A percentile compares a stretch with the other conserved stretches of the same genome.
Evolutionary conservation across 2,888 invertebrate species (phyloP).

Genomic region (Anthophora plumipes): DNA sequence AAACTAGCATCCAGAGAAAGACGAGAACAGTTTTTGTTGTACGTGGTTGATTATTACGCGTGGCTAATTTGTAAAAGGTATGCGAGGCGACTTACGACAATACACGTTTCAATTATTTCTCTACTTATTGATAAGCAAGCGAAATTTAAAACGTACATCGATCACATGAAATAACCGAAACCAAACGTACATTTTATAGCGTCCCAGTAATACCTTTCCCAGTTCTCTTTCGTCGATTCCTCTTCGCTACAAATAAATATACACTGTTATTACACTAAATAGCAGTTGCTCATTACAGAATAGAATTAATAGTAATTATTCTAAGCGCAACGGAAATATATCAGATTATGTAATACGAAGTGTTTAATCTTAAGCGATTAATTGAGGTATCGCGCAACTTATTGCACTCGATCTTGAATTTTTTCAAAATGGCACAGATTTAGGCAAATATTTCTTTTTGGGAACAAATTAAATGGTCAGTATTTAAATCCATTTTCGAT

Average conservation of each 20-base stretch:
- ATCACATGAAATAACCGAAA: conserved; percentile 90
- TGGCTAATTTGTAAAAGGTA: conserved; percentile 25
- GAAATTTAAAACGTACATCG: conserved; percentile 57
- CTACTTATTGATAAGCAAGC: conserved; percentile 80
- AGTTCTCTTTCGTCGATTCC: conserved; percentile 93
- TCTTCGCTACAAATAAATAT: conserved; percentile 86
- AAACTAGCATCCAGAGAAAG: conserved; percentile 10
- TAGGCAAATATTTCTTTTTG: too few relatives aligned
- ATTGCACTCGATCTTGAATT: too few relatives aligned
- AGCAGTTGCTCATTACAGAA: neutral
- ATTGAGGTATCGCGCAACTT: too few relatives aligned
- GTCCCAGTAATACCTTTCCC: conserved; percentile 97
- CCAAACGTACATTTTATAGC: conserved; percentile 97
- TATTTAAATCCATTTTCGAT: too few relatives aligned
- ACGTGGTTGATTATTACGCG: conserved; percentile 31
- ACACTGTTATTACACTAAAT: neutral
- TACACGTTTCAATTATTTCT: conserved; percentile 63
- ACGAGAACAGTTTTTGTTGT: conserved; percentile 36
- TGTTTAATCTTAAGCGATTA: too few relatives aligned
- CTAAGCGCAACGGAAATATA: neutral
- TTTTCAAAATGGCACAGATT: too few relatives aligned
- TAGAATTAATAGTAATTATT: too few relatives aligned
- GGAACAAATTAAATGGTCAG: too few relatives aligned
- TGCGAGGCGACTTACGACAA: conserved; percentile 36
- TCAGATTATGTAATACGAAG: too few relatives aligned